Evolutionary conservation across 2,888 invertebrate species (phyloP).

Genomic region (Drosophila melanosoma): DNA sequence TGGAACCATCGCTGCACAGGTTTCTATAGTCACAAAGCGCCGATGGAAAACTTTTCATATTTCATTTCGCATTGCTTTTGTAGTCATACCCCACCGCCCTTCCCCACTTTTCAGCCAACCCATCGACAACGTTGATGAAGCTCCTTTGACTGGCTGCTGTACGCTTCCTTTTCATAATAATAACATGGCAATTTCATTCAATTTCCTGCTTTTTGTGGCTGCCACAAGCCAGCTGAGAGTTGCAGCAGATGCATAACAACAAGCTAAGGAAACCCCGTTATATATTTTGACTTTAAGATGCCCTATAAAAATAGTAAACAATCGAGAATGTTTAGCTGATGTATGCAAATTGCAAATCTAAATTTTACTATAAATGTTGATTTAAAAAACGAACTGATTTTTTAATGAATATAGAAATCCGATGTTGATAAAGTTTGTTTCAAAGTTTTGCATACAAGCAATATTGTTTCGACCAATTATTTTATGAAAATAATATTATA

Average conservation of each 20-base stretch:
- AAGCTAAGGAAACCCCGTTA: background rate
- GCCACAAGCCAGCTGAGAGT: constrained; percentile 39
- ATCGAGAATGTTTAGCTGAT: background rate
- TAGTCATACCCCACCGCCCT: background rate
- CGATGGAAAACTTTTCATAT: constrained; percentile 49
- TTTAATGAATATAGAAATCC: background rate
- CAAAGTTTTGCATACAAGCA: too few relatives aligned
- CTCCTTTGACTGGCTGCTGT: constrained; percentile 28
- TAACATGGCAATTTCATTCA: constrained; percentile 77
- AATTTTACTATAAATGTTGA: background rate
- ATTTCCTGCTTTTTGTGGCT: constrained; percentile 71
- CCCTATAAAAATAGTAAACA: constrained; percentile 9
- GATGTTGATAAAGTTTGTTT: background rate
- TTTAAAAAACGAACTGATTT: background rate
- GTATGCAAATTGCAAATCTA: background rate
- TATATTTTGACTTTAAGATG: constrained; percentile 7
- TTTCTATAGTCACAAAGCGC: constrained; percentile 32
- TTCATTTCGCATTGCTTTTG: constrained; percentile 14
- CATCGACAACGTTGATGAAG: background rate
- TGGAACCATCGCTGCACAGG: background rate
- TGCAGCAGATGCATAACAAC: constrained; percentile 8
- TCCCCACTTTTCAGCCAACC: background rate
- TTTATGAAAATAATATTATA: too few relatives aligned
- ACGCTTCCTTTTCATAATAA: constrained; percentile 69
- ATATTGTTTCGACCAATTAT: too few relatives aligned